Evolutionary conservation across 2,888 invertebrate species (phyloP).

Genomic region (Orchesellides sinensis): DNA sequence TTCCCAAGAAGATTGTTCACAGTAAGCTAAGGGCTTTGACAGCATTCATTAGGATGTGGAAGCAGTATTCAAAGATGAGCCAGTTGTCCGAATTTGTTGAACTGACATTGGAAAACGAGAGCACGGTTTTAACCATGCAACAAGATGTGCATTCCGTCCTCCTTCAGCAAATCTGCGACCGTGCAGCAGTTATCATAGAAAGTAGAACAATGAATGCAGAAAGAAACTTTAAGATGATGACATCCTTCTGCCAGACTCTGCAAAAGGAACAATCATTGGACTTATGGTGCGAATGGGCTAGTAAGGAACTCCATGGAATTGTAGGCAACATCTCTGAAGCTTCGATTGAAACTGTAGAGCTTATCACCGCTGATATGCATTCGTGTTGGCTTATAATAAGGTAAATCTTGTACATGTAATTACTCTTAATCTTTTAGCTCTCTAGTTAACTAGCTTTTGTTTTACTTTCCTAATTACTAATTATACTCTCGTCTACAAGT

Average conservation of each 20-base stretch:
- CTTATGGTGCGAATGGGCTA: constrained; percentile 46
- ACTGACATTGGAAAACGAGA: constrained; percentile 44
- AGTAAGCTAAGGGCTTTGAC: constrained; percentile 36
- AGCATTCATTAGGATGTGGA: constrained; percentile 51
- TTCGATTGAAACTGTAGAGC: constrained; percentile 30
- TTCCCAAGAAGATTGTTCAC: constrained; percentile 34
- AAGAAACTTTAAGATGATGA: constrained; percentile 31
- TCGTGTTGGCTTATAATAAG: constrained; percentile 49
- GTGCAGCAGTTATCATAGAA: constrained; percentile 39
- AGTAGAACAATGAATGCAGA: constrained; percentile 36
- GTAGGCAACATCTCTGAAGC: neutral
- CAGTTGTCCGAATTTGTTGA: constrained; percentile 45
- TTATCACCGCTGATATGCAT: constrained; percentile 47
- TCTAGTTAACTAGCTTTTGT: no score
- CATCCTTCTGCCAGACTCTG: constrained; percentile 19
- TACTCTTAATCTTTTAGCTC: no score
- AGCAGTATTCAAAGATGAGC: constrained; percentile 55
- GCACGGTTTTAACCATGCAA: constrained; percentile 41
- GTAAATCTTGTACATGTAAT: neutral
- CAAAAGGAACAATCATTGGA: constrained; percentile 40
- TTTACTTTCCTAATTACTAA: neutral
- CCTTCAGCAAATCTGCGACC: constrained; percentile 28
- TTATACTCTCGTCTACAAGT: neutral
- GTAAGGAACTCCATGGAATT: neutral
- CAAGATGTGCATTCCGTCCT: constrained; percentile 18